Base-by-base conservation (phyloP, 2,797 vertebrate species). In the Phylloscopus collybita region DNA sequence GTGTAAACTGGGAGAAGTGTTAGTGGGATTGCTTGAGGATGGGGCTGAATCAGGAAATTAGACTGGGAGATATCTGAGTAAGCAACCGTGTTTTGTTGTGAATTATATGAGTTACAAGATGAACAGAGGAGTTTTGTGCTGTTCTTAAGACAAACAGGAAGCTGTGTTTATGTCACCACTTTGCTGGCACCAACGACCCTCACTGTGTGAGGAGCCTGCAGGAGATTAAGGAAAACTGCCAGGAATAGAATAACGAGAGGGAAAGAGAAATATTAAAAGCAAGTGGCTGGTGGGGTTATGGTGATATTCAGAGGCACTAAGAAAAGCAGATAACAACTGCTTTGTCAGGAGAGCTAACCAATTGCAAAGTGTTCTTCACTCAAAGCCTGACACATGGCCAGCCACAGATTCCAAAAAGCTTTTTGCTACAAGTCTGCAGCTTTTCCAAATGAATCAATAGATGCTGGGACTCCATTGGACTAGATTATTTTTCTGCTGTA, bases 401-500 rank as follows among this genome's bases (percentile, higher is more conserved):
- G n/a, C 49, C 61, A 69, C 45, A 89, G 71, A 92, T 94, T 96
- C 69, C 89, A 65, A 95, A 94, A 94, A 67, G 36, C 13, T 84
- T 97, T 93, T 88, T 93, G 44, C 42, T 92, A 34, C 6, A 27
- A 89, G 62, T 90, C 82, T 88, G 59, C 40, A 82, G 93, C 83
- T 73, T 91, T 96, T 97, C 89, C 92, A 96, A 80, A 96, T 92
- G 86, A 96, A 95, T 93, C 76, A 45, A 49, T 36, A 74, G 42
- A 59, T 76, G 40, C 59, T 83, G 83, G 76, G 76, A 64, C 62
- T 94, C 66, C 34, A 21, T 5, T 54, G 54, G 79, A 49, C 57
- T 88, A 64, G 62, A 69, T 87, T 93, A 76, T 74, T 89, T 90
- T 62, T 72, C 79, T 86, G 62, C 70, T 93, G 23, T 96, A 97